Evolutionary conservation across 2,113 vertebrate genomes (phyloP), one percentile per base, ranked within the genome.

Genomic region (Picathartes gymnocephalus): DNA sequence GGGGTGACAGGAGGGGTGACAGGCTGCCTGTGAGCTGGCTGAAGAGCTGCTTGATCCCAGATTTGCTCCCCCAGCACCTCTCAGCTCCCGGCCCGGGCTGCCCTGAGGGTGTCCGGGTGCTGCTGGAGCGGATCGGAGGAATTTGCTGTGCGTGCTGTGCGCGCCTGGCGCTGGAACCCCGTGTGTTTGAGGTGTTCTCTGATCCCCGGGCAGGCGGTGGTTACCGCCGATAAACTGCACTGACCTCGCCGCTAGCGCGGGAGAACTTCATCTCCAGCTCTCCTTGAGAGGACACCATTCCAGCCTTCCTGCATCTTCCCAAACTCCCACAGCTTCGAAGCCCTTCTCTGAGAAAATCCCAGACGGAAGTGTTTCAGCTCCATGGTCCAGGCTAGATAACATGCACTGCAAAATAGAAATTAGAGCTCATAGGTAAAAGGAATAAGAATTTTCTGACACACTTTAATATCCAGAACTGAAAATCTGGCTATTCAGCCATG

Each of bases 131-230:
- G 58, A 4, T 5, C 35, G 31, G 42, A 23, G 44, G 15, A 6
- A 6, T 9, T 1, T 27, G 56, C 16, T 50, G 48, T 48, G 12
- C 25, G 72, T 0, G 0, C 28, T 65, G 1, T 5, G 1, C 39
- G 60, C 89, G 5, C 47, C 78, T 81, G 78, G 4, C 48, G 13
- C n/a, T 31, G 1, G 25, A 44, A 20, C 27, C 14, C 54, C 40
- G 33, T 12, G 0, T 11, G 20, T 35, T 12, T 3, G 11, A 28
- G 23, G 37, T 7, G 31, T 19, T 33, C 13, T 23, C 10, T 33
- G 44, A 4, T 40, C 5, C 25, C 19, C 57, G 47, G 61, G 2
- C 2, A 8, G 42, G n/a, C n/a, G 53, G 28, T 9, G 70, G 15
- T 45, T 15, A 3, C 24, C 42, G 62, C 48, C 79, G 61, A n/a